Evolutionary conservation across 2,113 vertebrate genomes (phyloP), one percentile per base, ranked within the genome.

Genomic region (Hepsetus odoe): DNA sequence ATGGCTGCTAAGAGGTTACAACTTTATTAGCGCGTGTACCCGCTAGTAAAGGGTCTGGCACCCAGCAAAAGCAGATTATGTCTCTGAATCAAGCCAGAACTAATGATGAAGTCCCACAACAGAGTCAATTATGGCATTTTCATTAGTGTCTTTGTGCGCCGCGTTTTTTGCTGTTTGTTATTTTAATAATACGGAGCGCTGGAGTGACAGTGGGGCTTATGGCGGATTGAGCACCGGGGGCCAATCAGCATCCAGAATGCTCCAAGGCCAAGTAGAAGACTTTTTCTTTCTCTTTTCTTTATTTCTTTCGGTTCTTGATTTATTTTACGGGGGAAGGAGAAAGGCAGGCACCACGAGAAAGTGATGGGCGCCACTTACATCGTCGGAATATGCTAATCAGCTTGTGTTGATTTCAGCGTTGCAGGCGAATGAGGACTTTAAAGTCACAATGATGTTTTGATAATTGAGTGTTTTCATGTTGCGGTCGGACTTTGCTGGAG

Each of bases 61-160:
- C 80, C 74, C 46, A 64, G 70, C 86, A 66, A 83, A 92, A 92
- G 87, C 85, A 90, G 92, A 93, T 94, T 93, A 94, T 87, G 86
- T 89, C 88, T 87, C 83, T 73, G 49, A 93, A 93, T 92, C 90
- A 90, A 90, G 90, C 86, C 84, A 84, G 14, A 88, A 85, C 89
- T 90, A 89, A 91, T 88, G 89, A 93, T 92, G 86, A 86, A 83
- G 87, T 88, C 85, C 88, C 88, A 88, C 88, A 89, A 90, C 91
- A 84, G 62, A 93, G 91, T 91, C 91, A 94, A 93, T 93, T 91
- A 93, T 88, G 85, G 89, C 83, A 91, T 93, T 91, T 93, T 92
- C 91, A 92, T 85, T 83, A 84, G 62, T 62, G 69, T 86, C 81
- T 87, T 83, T 82, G 70, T 83, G 85, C 55, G 59, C 30, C 2